Conservation (phyloP, 2,113 vertebrate genomes). For the Mungos mungo region DNA sequence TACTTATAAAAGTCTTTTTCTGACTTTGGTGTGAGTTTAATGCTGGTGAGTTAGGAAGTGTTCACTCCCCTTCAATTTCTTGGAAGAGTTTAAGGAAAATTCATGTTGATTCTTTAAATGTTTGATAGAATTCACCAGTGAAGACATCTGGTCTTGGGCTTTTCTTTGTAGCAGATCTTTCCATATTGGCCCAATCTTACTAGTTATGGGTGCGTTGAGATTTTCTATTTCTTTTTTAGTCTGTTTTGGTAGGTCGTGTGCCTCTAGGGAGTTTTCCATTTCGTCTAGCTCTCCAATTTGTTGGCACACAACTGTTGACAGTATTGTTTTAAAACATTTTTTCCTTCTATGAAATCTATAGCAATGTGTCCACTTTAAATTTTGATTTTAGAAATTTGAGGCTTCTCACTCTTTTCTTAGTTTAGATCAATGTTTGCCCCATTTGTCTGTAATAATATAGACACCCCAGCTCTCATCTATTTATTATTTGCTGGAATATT, state of each 20-base stretch:
- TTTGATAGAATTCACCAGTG: not conserved
- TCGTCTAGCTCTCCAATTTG: not conserved
- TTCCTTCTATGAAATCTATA: not conserved
- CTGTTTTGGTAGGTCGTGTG: not conserved
- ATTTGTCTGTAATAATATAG: not conserved
- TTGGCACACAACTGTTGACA: not conserved
- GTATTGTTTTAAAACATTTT: not conserved
- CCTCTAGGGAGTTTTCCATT: not conserved
- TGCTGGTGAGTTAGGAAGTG: not conserved
- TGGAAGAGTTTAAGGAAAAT: not conserved
- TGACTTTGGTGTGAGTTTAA: not conserved
- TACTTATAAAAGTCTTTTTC: not conserved
- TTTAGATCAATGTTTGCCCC: not conserved
- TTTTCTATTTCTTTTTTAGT: not conserved
- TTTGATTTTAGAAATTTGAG: not conserved
- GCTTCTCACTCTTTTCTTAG: not conserved
- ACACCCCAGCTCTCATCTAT: not conserved
- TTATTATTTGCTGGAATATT: not conserved
- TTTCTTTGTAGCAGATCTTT: not conserved
- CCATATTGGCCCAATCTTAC: not conserved
- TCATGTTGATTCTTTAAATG: not conserved
- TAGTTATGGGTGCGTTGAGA: not conserved
- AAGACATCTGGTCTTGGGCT: not conserved
- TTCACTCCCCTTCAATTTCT: not conserved
- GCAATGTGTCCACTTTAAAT: not conserved